A percentile compares a stretch with the other conserved stretches of the same genome.
Evolutionary conservation across 2,113 vertebrate species (phyloP).

Genomic region (Sebastes schlegelii): DNA sequence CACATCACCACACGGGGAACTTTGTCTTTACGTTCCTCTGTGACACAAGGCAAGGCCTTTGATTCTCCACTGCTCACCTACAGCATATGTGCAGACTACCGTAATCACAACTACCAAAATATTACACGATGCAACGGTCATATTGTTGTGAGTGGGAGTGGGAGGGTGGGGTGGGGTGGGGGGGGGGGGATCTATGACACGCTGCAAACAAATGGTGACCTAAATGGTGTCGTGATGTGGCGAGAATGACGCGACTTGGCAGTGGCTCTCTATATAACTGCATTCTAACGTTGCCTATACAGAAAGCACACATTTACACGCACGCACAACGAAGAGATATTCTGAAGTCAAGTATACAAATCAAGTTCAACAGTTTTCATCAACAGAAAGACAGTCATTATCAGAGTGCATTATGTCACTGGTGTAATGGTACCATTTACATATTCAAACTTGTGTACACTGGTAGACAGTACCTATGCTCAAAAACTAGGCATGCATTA

Average conservation of each 20-base stretch:
- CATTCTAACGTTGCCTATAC: slow-evolving; percentile 64
- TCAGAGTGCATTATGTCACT: slow-evolving; percentile 78
- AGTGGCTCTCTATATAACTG: slow-evolving; percentile 58
- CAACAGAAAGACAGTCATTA: slow-evolving; percentile 66
- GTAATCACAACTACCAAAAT: slow-evolving; percentile 55
- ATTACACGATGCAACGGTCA: slow-evolving; percentile 44
- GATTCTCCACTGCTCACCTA: slow-evolving; percentile 35
- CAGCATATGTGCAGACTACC: slow-evolving; percentile 43
- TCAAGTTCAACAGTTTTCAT: slow-evolving; percentile 63
- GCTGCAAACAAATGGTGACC: slow-evolving; percentile 26
- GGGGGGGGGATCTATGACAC: slow-evolving; percentile 8
- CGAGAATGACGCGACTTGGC: slow-evolving; percentile 37
- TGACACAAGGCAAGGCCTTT: slow-evolving; percentile 39
- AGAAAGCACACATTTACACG: slow-evolving; percentile 65
- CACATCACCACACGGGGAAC: slow-evolving; percentile 17
- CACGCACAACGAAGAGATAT: slow-evolving; percentile 50
- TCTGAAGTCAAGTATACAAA: slow-evolving; percentile 71
- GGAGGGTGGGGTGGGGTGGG: neutral
- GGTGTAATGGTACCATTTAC: slow-evolving; percentile 72
- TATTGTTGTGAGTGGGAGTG: neutral
- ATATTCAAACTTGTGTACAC: slow-evolving; percentile 74
- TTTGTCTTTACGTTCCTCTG: slow-evolving; percentile 14
- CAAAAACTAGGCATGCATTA: slow-evolving; percentile 77
- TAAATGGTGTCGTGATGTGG: slow-evolving; percentile 29
- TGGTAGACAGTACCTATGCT: slow-evolving; percentile 71